Base-by-base conservation (phyloP, 2,113 vertebrate species). In the Thalassoma bifasciatum region DNA sequence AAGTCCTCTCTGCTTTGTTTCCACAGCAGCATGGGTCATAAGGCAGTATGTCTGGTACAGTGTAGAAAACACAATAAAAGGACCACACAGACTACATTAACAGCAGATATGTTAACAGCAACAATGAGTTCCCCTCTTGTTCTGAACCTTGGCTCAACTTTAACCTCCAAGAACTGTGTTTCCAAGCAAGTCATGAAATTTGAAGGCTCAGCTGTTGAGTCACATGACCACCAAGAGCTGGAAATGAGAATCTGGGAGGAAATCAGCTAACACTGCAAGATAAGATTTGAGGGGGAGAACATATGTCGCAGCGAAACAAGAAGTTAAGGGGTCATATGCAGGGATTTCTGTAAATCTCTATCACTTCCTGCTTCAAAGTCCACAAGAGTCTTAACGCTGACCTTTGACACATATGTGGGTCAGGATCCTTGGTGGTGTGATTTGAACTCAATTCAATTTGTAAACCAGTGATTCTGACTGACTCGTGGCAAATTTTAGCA, bases 21-120 rank as follows among this genome's bases (percentile, higher is more conserved):
- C 74, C 67, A 81, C 52, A 74, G 83, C 79, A 90, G 85, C 87
- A 42, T 51, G 14, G 24, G 51, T 70, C 65, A 80, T 71, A 75
- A 6, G 30, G 70, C 49, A 12, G 67, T 40, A 52, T 56, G 61
- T 72, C 66, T 50, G 23, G 50, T 50, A 36, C 57, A 30, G 61
- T 66, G 65, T 30, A 38, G 30, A 58, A 58, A 63, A 60, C 37
- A 68, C 14, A 19, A 17, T 14, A 7, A 14, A 19, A 16, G 6
- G 8, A 16, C 17, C n/a, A 49, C 19, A 49, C 4, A 21, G 19
- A 19, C n/a, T 5, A 49, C 17, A 8, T 8, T 21, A 13, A 49
- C 30, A 30, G 6, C 30, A 30, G 3, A 30, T 30, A 30, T 30
- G 6, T n/a, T n/a, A 30, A 30, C 30, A 30, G 30, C 30, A 30